Evolutionary conservation across 2,113 vertebrate species (phyloP).

Genomic region (Australoheros scitulus): DNA sequence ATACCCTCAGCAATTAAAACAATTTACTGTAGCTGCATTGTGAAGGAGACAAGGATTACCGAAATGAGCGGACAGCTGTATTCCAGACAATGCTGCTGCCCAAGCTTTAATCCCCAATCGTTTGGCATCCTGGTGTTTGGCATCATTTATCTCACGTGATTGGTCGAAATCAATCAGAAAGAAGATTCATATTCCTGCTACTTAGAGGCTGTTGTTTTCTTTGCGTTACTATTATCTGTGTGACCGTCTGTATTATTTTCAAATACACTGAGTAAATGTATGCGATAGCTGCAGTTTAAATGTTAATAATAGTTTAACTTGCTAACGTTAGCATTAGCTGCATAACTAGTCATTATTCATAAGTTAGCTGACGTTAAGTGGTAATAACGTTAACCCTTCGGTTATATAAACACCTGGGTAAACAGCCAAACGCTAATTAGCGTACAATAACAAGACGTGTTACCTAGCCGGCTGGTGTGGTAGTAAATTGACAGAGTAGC

Average conservation of each 20-base stretch:
- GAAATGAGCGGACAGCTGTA: constrained; percentile 47
- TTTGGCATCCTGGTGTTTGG: constrained; percentile 62
- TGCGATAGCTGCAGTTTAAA: background rate
- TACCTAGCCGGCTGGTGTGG: background rate
- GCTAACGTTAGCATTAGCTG: constrained; percentile 61
- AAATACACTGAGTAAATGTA: background rate
- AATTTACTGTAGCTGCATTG: constrained; percentile 21
- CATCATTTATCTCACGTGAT: constrained; percentile 42
- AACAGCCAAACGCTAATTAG: background rate
- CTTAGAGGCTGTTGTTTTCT: background rate
- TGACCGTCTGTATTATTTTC: background rate
- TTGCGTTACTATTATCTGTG: background rate
- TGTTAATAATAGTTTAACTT: background rate
- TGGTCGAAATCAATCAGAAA: background rate
- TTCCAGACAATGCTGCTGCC: constrained; percentile 43
- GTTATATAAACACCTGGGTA: background rate
- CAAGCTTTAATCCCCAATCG: constrained; percentile 54
- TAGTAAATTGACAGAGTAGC: constrained; percentile 17
- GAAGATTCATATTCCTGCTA: background rate
- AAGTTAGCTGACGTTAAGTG: constrained; percentile 10
- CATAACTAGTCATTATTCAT: constrained; percentile 24
- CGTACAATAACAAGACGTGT: background rate
- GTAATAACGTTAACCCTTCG: background rate
- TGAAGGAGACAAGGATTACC: constrained; percentile 18
- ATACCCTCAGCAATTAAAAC: background rate